Evolutionary conservation across 1,140 invertebrate genomes (phyloP), one percentile per base, ranked within the genome.

Genomic region (Philaenus spumarius): DNA sequence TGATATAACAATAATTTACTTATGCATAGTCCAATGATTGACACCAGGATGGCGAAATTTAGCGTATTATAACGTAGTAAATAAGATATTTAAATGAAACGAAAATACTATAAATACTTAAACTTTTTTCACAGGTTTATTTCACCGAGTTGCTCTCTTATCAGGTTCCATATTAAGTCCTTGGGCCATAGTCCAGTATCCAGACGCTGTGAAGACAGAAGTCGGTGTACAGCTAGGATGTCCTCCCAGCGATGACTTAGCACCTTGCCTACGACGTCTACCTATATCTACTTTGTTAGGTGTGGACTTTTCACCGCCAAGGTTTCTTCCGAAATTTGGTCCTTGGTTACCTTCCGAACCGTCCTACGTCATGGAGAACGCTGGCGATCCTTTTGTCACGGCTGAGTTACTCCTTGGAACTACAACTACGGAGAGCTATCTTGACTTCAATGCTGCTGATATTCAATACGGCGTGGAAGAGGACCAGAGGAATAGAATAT

Each of bases 121-220:
- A n/a, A 9, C 26, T 30, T 69, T 61, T 51, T 59, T 71, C 75
- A 53, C 75, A 86, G 85, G 82, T 62, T 76, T 95, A 42, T 90
- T 95, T 71, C 83, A 88, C 22, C 82, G 90, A 40, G 86, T 89
- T 9, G 79, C 94, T 23, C 74, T 95, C 47, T 78, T 94, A 65
- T 92, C 89, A 66, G 93, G 93, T 3, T 90, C 92, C 0, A 88
- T 91, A 2, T 74, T 95, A 30, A 87, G 87, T 68, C 87, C 87
- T 1, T 91, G 86, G 82, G 89, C 90, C 6, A 75, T 89, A 37
- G 82, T 86, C 23, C 82, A 85, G 42, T 84, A 92, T 68, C 82
- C 90, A 1, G 80, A 86, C 48, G 76, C 81, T 24, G 77, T 90
- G 37, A 79, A 89, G 0, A 67, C 78, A 4, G 81, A 83, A 69